Evolutionary conservation across 2,888 invertebrate species (phyloP).

Genomic region (Melieria crassipennis): DNA sequence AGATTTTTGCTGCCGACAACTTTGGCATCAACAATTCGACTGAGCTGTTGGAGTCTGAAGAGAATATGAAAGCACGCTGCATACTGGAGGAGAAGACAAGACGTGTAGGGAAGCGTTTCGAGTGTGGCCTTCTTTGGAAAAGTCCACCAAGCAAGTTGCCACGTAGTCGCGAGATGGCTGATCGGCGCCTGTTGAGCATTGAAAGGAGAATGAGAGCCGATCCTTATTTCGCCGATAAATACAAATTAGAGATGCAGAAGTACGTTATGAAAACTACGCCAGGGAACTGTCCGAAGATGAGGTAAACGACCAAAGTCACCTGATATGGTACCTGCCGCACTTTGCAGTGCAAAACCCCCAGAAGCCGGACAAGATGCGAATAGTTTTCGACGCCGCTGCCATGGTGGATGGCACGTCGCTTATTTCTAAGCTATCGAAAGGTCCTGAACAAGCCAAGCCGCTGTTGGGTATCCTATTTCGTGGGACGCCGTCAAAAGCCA

Average conservation of each 20-base stretch:
- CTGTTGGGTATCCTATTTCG: too few relatives aligned
- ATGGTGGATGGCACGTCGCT: too few relatives aligned
- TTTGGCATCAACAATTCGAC: background rate
- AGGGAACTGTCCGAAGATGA: slow-evolving; percentile 15
- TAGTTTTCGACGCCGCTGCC: too few relatives aligned
- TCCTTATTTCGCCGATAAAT: background rate
- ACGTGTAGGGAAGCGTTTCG: background rate
- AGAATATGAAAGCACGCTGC: background rate
- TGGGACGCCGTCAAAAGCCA: too few relatives aligned
- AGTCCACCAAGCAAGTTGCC: background rate
- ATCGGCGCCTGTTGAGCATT: background rate
- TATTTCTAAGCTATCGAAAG: too few relatives aligned
- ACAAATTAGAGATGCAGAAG: slow-evolving; percentile 9
- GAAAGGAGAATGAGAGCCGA: background rate
- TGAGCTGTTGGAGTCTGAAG: background rate
- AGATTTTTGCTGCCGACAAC: slow-evolving; percentile 3
- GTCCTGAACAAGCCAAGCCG: too few relatives aligned
- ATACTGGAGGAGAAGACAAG: background rate
- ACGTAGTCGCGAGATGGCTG: slow-evolving; percentile 14
- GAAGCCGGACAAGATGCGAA: too few relatives aligned
- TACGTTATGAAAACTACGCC: background rate
- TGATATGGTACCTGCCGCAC: too few relatives aligned
- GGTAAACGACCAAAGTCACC: background rate
- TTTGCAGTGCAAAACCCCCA: too few relatives aligned
- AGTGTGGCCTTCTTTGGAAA: background rate